Percentiles rank a stretch among this genome's conserved stretches.
phyloP scores from a whole-genome alignment of 1,140 invertebrate species.

The Eurytemora carolleeae region DNA sequence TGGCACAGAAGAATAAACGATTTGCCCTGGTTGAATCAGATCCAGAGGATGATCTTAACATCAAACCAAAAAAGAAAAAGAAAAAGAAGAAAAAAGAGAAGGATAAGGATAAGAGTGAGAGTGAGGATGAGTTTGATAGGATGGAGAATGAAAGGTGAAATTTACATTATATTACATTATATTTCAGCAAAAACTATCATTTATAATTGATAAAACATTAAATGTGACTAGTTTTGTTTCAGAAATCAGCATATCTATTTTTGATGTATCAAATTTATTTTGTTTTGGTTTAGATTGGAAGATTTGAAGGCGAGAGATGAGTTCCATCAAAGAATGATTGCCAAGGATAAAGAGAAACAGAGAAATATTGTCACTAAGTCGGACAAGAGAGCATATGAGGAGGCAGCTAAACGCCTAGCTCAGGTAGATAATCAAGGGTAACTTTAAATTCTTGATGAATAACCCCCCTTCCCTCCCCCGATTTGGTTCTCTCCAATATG shows the following conservation, averaged over 20 bases:
- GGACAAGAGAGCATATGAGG: slow-evolving; percentile 59
- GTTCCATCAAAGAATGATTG: slow-evolving; percentile 66
- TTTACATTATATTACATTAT: too few relatives aligned
- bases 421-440: too few relatives aligned
- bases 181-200: slow-evolving; percentile 15
- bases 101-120: background rate
- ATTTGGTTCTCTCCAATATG: too few relatives aligned
- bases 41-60: background rate
- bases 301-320: slow-evolving; percentile 86
- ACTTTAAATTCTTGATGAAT: too few relatives aligned
- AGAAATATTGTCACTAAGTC: slow-evolving; percentile 49
- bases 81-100: slow-evolving; percentile 21
- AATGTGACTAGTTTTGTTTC: slow-evolving; percentile 16
- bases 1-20: background rate
- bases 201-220: slow-evolving; percentile 18
- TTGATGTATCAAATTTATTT: slow-evolving; percentile 33
- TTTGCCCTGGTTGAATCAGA: slow-evolving; percentile 2
- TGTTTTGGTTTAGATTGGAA: slow-evolving; percentile 42
- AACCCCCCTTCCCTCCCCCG: too few relatives aligned
- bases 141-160: slow-evolving; percentile 10
- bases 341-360: slow-evolving; percentile 72
- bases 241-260: slow-evolving; percentile 17
- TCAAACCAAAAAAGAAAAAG: slow-evolving; percentile 2
- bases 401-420: slow-evolving; percentile 75
- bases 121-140: slow-evolving; percentile 14